Base-by-base conservation (phyloP, 2,888 invertebrate genomes). In the Heliconius cydno region DNA sequence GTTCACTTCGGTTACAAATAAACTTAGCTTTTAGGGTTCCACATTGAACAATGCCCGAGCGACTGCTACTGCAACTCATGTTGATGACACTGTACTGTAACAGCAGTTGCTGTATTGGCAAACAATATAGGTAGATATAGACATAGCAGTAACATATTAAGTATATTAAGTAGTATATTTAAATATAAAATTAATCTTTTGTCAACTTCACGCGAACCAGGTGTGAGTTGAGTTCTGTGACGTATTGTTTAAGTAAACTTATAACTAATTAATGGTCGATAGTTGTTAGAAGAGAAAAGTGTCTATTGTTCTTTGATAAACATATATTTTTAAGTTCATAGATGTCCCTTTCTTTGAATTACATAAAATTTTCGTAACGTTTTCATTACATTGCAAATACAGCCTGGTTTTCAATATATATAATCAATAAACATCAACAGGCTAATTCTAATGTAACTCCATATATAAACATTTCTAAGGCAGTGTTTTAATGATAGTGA, bases 391-490 rank as follows among this genome's bases (percentile, higher is more conserved):
- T 28, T 22, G 22, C 46, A 66, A 67, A 57, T 67, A 38, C 72
- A 82, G 79, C 81, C 79, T 82, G 80, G 80, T 34, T 76, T 77
- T 71, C 76, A 78, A 74, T 68, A 67, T 52, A 78, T 75, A 81
- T 81, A 81, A 83, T 76, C 70, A 75, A 81, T 84, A 83, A 87
- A 88, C 87, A 86, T 87, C 86, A 89, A 89, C 88, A 87, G 83
- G 85, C 86, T 88, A 87, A 85, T 72, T 80, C 88, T 89, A 88
- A 84, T 83, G 79, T 82, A 82, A 84, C 81, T 67, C 80, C 79
- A 77, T 81, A 85, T 84, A 87, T 85, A 88, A 84, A 84, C 86
- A 81, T 83, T 81, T 72, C 88, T 90, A 91, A 90, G 91, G 91
- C 91, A 90, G 89, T 89, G 87, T 86, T 86, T 84, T 77, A 34